Evolutionary conservation across 2,888 invertebrate genomes (phyloP), one percentile per base, ranked within the genome.

Genomic region (Dicyrtomina minuta): DNA sequence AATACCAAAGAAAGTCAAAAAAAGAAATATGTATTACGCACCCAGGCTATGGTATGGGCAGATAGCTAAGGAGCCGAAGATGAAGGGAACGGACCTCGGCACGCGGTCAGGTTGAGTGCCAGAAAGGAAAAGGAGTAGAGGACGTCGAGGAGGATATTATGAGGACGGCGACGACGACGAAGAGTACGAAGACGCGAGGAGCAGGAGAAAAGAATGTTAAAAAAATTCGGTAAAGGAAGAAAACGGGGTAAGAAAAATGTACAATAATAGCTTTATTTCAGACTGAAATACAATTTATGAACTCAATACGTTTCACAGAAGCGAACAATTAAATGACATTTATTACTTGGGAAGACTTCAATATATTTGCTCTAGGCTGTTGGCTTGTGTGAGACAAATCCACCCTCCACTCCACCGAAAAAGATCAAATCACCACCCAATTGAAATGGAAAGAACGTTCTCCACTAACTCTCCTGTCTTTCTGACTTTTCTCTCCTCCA

Each of bases 241-340:
- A 58, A 26, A 44, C 8, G 41, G 43, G 61, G 17, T 44, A 58
- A 58, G 46, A 60, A 70, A 70, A 66, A 70, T 70, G 58, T 49
- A 67, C 60, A 70, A 70, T 66, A 70, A 70, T 60, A 60, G 70
- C 60, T 70, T 66, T 70, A 70, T 70, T 67, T 70, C 59, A 66
- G 64, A 39, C 60, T 53, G 33, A 49, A 58, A 56, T 61, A 75
- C 70, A 75, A 77, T 77, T 77, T 77, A 77, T 76, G 74, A 77
- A 77, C 75, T 77, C 77, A 75, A 76, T 77, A 75, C 72, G 64
- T 70, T 71, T 75, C 72, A 72, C 71, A 51, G 51, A 60, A 66
- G 65, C 70, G 71, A 72, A 76, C 77, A 75, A 77, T 77, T 77
- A 76, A 77, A 76, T 75, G 77, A 77, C 77, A 76, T 77, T 77